These are phyloP conservation scores for Astropecten irregularis DNA, from an alignment of 53 echinoderm and acorn worm species.

Conservation along the genomic window DNA sequence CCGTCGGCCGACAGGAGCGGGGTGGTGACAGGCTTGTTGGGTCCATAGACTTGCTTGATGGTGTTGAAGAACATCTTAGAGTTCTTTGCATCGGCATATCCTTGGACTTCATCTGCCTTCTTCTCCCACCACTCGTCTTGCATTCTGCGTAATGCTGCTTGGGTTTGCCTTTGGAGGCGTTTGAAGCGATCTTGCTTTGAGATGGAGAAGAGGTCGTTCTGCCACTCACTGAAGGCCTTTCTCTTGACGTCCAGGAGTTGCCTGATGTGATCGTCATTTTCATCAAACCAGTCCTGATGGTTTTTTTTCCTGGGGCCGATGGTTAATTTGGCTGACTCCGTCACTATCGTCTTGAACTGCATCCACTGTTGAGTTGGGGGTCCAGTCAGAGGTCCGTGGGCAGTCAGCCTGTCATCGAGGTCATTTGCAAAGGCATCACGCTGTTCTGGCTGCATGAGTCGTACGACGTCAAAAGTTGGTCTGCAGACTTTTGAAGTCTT, in stretches of 20 bases:
- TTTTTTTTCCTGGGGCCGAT: background rate
- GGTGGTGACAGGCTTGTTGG: background rate
- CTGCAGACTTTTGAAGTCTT: background rate
- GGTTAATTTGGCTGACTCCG: background rate
- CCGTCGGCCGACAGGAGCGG: conserved; percentile 14
- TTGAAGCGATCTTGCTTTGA: background rate
- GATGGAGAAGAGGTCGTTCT: background rate
- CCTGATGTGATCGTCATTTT: background rate
- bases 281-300: conserved; percentile 26
- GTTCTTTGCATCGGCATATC: conserved; percentile 9
- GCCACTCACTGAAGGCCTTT: background rate
- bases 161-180: background rate
- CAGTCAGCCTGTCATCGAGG: background rate
- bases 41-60: conserved; percentile 23
- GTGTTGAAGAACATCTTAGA: conserved; percentile 11
- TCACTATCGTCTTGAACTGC: background rate
- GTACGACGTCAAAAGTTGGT: background rate
- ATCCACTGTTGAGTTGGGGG: background rate
- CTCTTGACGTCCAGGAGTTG: background rate
- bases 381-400: conserved; percentile 9
- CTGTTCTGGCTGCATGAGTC: background rate
- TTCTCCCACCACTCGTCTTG: conserved; percentile 5
- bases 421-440: background rate
- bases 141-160: background rate
- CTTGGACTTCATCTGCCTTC: conserved; percentile 23